phyloP scores from a whole-genome alignment of 92 coral and sea anemone species.

The Pocillopora meandrina region DNA sequence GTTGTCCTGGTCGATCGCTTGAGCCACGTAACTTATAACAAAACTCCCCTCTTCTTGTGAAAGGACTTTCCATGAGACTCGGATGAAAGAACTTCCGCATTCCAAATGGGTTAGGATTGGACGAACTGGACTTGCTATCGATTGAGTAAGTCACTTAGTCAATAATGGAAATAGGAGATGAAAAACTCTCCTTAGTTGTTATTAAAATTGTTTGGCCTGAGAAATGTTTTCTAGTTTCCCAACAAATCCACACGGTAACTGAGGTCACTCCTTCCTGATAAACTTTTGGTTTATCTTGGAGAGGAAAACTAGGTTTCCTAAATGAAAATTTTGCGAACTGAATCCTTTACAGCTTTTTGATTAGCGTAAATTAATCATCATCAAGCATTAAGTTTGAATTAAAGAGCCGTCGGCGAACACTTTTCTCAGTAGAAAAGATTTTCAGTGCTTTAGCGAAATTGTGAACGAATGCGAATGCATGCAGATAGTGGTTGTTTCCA shows the following conservation, averaged over 20 bases:
- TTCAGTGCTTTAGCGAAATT: too few relatives aligned
- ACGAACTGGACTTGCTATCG: background rate
- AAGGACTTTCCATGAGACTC: background rate
- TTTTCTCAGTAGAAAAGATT: too few relatives aligned
- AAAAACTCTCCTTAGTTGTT: background rate
- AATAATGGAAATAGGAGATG: background rate
- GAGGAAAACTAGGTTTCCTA: too few relatives aligned
- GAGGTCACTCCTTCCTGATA: background rate
- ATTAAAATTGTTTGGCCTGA: too few relatives aligned
- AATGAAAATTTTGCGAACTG: too few relatives aligned
- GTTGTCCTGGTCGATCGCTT: background rate
- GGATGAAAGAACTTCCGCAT: background rate
- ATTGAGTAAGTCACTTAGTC: background rate
- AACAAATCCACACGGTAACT: background rate
- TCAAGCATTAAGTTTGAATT: too few relatives aligned
- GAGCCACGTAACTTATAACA: background rate
- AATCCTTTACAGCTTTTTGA: too few relatives aligned
- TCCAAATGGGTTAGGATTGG: constrained; percentile 1
- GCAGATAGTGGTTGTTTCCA: too few relatives aligned
- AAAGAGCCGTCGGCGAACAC: too few relatives aligned
- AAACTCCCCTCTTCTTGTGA: too few relatives aligned
- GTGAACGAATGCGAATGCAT: too few relatives aligned
- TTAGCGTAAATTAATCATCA: too few relatives aligned
- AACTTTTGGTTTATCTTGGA: background rate
- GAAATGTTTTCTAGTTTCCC: background rate